These are phyloP conservation scores for Coenobita brevimanus DNA, from an alignment of 1,140 invertebrate genomes.

Conservation along the genomic window DNA sequence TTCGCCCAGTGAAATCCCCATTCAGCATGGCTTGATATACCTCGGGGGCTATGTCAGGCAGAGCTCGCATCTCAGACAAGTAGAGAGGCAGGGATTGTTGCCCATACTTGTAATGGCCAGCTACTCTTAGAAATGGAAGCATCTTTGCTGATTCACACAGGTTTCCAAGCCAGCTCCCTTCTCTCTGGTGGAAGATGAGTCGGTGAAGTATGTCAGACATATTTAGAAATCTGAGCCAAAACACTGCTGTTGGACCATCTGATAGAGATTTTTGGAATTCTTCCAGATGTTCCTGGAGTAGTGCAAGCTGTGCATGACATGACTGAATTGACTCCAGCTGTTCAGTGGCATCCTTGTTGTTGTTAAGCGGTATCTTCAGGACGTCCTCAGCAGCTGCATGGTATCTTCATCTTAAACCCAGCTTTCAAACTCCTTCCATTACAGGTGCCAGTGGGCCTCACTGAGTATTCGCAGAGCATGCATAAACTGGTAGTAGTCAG, in stretches of 20 bases:
- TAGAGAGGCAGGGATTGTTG: no score
- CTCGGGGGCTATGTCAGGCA: no score
- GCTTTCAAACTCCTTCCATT: slow-evolving; percentile 23
- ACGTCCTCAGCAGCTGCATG: neutral
- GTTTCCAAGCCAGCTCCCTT: neutral
- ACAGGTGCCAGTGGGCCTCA: slow-evolving; percentile 20
- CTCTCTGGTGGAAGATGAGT: slow-evolving; percentile 28
- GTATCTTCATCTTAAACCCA: slow-evolving; percentile 25
- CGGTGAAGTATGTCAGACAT: slow-evolving; percentile 41
- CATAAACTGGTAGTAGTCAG: neutral
- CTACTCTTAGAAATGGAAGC: no score
- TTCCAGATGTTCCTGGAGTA: slow-evolving; percentile 1
- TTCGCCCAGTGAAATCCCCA: neutral
- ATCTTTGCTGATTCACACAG: neutral
- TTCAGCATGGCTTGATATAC: no score
- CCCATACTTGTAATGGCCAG: no score
- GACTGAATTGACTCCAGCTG: no score
- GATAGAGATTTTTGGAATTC: slow-evolving; percentile 11
- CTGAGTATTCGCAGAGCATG: slow-evolving; percentile 26
- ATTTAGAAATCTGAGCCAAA: slow-evolving; percentile 26
- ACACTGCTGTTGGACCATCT: slow-evolving; percentile 30
- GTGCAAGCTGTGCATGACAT: no score
- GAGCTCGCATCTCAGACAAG: no score
- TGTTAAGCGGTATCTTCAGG: no score
- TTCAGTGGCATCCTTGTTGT: no score